Percentiles rank a stretch among this genome's conserved stretches.
Evolutionary conservation across 2,888 invertebrate genomes (phyloP).

Genomic region (Acanthococcus lagerstroemiae): DNA sequence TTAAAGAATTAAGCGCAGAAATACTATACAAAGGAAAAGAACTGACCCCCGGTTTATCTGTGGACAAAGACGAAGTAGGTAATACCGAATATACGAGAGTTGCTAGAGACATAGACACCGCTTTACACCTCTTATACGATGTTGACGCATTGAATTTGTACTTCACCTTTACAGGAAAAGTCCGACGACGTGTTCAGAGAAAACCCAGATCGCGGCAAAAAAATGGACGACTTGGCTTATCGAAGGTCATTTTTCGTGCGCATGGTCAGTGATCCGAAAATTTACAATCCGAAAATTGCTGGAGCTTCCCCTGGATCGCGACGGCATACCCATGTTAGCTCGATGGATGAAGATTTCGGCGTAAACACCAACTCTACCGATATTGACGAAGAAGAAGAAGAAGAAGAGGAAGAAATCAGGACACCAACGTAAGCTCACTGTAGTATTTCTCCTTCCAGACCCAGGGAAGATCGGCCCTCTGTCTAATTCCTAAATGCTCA

Average conservation of each 20-base stretch:
- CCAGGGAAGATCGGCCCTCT: too few species aligned
- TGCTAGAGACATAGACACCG: background rate
- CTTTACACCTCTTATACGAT: too few species aligned
- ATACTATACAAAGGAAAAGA: conserved; percentile 26
- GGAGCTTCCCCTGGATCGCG: conserved; percentile 57
- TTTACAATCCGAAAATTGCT: conserved; percentile 84
- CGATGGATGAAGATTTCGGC: conserved; percentile 34
- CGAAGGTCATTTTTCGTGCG: conserved; percentile 93
- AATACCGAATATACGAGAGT: too few species aligned
- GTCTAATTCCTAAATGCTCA: too few species aligned
- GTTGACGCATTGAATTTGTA: background rate
- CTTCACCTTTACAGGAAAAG: conserved; percentile 45
- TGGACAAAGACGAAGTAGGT: too few species aligned
- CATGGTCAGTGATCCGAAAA: conserved; percentile 95
- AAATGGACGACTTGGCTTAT: conserved; percentile 71
- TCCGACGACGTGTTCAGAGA: conserved; percentile 66
- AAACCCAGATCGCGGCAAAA: conserved; percentile 56
- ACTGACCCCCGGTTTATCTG: too few species aligned
- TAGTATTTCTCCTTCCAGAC: too few species aligned
- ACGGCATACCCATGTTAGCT: conserved; percentile 45
- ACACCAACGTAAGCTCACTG: conserved; percentile 42
- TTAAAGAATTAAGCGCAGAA: conserved; percentile 57
- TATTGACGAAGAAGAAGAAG: conserved; percentile 35
- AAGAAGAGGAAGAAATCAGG: conserved; percentile 38
- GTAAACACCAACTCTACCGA: conserved; percentile 39